A percentile compares a stretch with the other conserved stretches of the same genome.
Conservation (phyloP, 64 coral and sea anemone genomes). For the Pocillopora verrucosa region DNA sequence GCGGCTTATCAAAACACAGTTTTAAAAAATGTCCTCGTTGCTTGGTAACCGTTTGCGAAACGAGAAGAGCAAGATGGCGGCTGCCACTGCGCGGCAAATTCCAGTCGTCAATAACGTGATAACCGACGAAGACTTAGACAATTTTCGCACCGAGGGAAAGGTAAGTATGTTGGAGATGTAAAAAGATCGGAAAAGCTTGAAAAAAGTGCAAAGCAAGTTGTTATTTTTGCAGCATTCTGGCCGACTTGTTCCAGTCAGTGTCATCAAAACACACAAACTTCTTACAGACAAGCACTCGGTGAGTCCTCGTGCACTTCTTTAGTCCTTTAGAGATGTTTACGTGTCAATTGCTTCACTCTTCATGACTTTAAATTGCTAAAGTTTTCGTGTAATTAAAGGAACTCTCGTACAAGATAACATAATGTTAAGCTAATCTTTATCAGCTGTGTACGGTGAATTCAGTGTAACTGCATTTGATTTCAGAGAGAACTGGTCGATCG, state of each 20-base stretch:
- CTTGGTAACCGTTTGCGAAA: constrained; percentile 2
- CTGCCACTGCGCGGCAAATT: constrained; percentile 41
- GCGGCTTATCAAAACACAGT: neutral
- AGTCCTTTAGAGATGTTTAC: neutral
- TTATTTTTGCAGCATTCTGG: constrained; percentile 22
- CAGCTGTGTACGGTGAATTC: too few relatives aligned
- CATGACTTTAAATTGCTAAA: neutral
- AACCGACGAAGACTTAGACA: constrained; percentile 60
- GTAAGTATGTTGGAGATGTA: constrained; percentile 3
- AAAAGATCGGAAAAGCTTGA: neutral
- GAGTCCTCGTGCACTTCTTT: neutral
- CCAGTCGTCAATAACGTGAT: constrained; percentile 72
- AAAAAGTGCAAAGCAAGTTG: neutral
- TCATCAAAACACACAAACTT: constrained; percentile 62
- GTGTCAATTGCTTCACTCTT: neutral
- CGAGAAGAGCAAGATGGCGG: constrained; percentile 42
- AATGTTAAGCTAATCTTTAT: too few relatives aligned
- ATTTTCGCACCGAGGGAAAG: constrained; percentile 41
- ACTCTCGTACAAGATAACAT: neutral
- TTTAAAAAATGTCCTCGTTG: neutral
- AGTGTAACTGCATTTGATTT: neutral
- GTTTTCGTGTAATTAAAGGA: neutral
- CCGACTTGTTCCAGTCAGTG: constrained; percentile 56
- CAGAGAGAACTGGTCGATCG: constrained; percentile 79
- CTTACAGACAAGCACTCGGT: constrained; percentile 67